Base-by-base conservation (phyloP, 1,140 invertebrate species). In the Caerostris extrusa region DNA sequence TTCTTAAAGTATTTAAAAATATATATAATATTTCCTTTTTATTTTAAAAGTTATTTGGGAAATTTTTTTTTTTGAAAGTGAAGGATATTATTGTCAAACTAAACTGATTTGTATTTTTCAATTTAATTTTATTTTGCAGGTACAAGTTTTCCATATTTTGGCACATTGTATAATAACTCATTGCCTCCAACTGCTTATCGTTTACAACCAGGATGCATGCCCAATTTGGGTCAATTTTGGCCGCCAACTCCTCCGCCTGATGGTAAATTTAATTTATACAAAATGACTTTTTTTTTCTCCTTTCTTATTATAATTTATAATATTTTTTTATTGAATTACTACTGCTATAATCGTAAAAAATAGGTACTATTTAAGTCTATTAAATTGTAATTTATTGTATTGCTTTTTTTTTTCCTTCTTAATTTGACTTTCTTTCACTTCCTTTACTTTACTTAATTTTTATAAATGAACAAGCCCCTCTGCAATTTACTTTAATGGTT, bases 71-170 rank as follows among this genome's bases (percentile, higher is more conserved):
- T 6, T 67, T 67, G 6, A 12, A 6, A 67, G 6, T 67, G 5
- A 14, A 67, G n/a, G 1, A 12, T 34, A 34, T 34, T 34, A 34
- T 34, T 34, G 34, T 34, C 34, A 34, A 34, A 34, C 34, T 34
- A 34, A 34, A 34, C 34, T 34, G 34, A 34, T 34, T 34, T 34
- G 34, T 34, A 34, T 34, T 34, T 34, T 34, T 34, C 34, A 34
- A 34, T 0, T 34, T 34, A 7, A 53, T 3, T 77, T 77, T 12
- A 0, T 77, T 12, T 53, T 34, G 55, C 34, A 90, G 93, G 93
- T 85, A 67, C 93, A 67, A 85, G 88, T 60, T 94, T 90, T 71
- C 88, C 93, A 57, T 94, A 94, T 86, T 94, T 94, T 94, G 93
- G 93, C 85, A 19, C 92, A 55, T 71, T 94, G 34, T 94, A 94